Base-by-base conservation (phyloP, 2,888 invertebrate genomes). In the Cephus nigrinus region DNA sequence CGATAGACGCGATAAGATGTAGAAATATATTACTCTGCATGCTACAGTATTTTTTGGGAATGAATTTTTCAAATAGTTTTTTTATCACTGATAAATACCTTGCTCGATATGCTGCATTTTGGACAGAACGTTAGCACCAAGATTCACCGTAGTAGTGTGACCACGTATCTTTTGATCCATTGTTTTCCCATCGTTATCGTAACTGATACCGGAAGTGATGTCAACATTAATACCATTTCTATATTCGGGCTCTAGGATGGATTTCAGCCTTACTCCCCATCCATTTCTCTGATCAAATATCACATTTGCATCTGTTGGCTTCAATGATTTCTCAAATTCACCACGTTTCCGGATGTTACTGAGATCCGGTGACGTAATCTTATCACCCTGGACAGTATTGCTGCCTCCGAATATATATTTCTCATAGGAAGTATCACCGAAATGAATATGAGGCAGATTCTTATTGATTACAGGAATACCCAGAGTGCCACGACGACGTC, bases 381-480 rank as follows among this genome's bases (percentile, higher is more conserved):
- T 74, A 2, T 74, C 74, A 30, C 35, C 74, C 11, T 35, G 74
- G 3, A 32, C 12, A 31, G 35, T 30, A 35, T 83, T 82, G 5
- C 80, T 76, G 1, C 81, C 84, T 0, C 90, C 89, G 78, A 92
- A 91, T 79, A 92, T 86, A 73, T 88, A 89, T 83, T 92, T 93
- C 82, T 93, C 93, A 81, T 91, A 92, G 11, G 90, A 87, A 36
- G 92, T 92, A 83, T 94, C 94, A 0, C 95, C 95, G 86, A 96
- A 95, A 86, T 95, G 93, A 73, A 94, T 94, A n/a, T 95, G 92
- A 0, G 95, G 94, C 71, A 93, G 82, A 80, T 90, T 92, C 79
- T 90, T 92, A 69, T 89, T 91, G 31, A 40, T 79, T 76, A 75
- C 71, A n/a, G 31, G 15, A 1, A n/a, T 75, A 77, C 78, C 90